These are phyloP conservation scores for Leucosticte australis DNA, from an alignment of 2,113 vertebrate genomes.

Conservation along the genomic window DNA sequence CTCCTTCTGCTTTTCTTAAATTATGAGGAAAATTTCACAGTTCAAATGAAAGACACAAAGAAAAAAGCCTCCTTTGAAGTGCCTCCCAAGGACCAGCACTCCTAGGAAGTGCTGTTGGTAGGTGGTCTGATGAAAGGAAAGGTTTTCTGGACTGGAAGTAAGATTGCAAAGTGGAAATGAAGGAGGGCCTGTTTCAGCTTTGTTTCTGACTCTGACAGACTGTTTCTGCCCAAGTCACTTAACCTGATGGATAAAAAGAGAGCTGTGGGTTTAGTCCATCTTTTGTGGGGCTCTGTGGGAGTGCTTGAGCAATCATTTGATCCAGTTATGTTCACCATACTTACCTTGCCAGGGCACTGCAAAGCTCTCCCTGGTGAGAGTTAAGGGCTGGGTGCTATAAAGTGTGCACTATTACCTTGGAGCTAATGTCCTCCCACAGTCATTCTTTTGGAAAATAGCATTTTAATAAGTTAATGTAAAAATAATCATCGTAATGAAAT, in stretches of 20 bases:
- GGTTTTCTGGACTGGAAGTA: not conserved
- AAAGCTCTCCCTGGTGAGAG: not conserved
- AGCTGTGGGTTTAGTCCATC: not conserved
- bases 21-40: not conserved
- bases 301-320: not conserved
- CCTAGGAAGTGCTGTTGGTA: not conserved
- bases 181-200: not conserved
- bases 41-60: not conserved
- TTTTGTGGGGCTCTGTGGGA: not conserved
- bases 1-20: not conserved
- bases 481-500: not conserved
- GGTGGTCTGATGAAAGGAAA: not conserved
- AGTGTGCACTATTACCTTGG: not conserved
- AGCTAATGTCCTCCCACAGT: not conserved
- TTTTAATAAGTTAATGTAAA: conserved; percentile 49
- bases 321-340: not conserved
- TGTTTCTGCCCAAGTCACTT: not conserved
- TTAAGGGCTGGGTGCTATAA: not conserved
- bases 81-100: not conserved
- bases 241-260: not conserved
- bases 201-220: not conserved
- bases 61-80: not conserved
- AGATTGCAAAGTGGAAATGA: not conserved
- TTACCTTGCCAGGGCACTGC: not conserved
- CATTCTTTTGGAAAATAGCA: not conserved